These are phyloP conservation scores for Chondrosia reniformis DNA, from an alignment of 37 sponge, comb jelly and placozoan genomes.

Conservation along the genomic window DNA sequence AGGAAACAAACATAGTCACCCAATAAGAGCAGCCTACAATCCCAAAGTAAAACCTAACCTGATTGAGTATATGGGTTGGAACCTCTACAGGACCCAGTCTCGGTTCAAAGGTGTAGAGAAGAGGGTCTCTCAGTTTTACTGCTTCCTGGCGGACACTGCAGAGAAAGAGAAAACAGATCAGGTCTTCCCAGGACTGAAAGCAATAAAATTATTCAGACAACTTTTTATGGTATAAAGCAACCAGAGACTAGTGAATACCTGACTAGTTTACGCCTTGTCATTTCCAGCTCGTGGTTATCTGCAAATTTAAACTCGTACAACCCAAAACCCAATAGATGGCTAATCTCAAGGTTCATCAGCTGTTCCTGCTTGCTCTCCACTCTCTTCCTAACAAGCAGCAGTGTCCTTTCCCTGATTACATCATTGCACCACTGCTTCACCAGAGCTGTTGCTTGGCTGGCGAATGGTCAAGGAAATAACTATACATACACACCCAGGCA, in stretches of 20 bases:
- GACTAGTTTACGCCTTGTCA: slow-evolving; percentile 82
- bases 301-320: slow-evolving; percentile 81
- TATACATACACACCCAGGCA: too few relatives aligned
- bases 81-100: slow-evolving; percentile 19
- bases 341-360: slow-evolving; percentile 75
- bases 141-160: slow-evolving; percentile 69
- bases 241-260: slow-evolving; percentile 27
- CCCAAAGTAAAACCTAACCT: too few relatives aligned
- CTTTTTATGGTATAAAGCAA: not conserved
- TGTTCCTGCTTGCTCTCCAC: slow-evolving; percentile 69
- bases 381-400: slow-evolving; percentile 47
- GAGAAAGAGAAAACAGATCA: not conserved
- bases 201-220: not conserved
- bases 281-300: slow-evolving; percentile 83
- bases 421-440: slow-evolving; percentile 46
- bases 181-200: too few relatives aligned
- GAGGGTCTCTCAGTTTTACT: slow-evolving; percentile 30
- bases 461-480: not conserved
- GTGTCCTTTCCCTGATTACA: not conserved
- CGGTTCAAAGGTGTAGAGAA: slow-evolving; percentile 73
- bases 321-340: slow-evolving; percentile 70
- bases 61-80: slow-evolving; percentile 36
- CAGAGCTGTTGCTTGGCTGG: slow-evolving; percentile 63
- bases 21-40: too few relatives aligned
- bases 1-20: too few relatives aligned